Evolutionary conservation across 1,140 invertebrate species (phyloP), one percentile per base, ranked within the genome.

Genomic region (Phthorimaea operculella): DNA sequence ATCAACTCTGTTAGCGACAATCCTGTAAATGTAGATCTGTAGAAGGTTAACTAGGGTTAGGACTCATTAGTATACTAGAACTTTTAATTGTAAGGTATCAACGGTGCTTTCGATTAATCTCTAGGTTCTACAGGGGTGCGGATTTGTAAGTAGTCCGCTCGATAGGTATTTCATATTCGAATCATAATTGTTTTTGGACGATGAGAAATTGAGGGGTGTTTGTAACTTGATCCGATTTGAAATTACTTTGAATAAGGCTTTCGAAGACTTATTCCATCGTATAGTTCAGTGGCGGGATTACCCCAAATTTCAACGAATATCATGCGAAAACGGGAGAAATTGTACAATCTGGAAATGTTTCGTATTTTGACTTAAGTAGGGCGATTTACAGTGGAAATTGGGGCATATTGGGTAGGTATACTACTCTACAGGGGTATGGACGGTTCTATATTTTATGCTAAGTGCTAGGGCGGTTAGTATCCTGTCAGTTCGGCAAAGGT

Each of bases 401-500:
- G 21, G 21, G 21, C 6, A 4, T 28, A 28, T 28, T 28, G 21
- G 21, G 21, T 39, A 4, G 21, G 21, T 39, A 4, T 39, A 39
- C 36, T 39, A 39, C 36, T 39, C 36, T 39, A 39, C 36, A 10
- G 8, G 44, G 44, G n/a, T 51, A 55, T 60, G 72, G 69, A 81
- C 72, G 75, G 72, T 81, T 62, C 66, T 67, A 65, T 67, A 65
- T 73, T 75, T 81, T 83, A 80, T 70, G 67, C 74, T 80, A 81
- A 66, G 63, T 70, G 68, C 74, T 61, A 73, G 65, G 70, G 75
- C 33, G 74, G 88, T 91, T 93, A 93, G 89, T 93, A 93, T 90
- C 90, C 92, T 79, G 91, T 92, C 87, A 93, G 89, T 88, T 94
- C 93, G 82, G 92, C 92, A 88, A 98, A 95, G 78, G 97, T 98